Evolutionary conservation across 2,888 invertebrate species (phyloP).

Genomic region (Gastracanthus pulcherrimus): DNA sequence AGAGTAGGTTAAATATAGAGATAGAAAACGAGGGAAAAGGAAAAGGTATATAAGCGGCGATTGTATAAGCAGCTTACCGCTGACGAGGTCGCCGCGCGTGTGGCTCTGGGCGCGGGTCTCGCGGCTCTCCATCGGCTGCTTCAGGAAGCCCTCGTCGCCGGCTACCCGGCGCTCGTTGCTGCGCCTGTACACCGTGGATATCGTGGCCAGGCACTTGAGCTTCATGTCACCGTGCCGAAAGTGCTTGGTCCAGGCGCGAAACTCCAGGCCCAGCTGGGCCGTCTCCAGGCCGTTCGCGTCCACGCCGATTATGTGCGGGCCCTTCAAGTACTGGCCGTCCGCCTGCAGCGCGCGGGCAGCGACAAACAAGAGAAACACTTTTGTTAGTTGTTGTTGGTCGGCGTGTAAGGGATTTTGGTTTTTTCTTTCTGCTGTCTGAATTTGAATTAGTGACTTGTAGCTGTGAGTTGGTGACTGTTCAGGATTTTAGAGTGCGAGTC

Average conservation of each 20-base stretch:
- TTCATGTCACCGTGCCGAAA: constrained; percentile 91
- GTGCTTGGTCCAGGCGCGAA: constrained; percentile 88
- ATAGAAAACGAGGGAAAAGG: background rate
- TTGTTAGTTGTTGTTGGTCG: no score
- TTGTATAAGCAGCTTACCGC: constrained; percentile 33
- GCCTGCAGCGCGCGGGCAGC: constrained; percentile 58
- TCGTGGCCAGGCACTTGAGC: constrained; percentile 92
- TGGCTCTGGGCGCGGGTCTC: constrained; percentile 72
- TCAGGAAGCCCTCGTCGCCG: constrained; percentile 80
- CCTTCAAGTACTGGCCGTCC: constrained; percentile 67
- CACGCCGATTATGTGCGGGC: constrained; percentile 78
- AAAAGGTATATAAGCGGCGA: background rate
- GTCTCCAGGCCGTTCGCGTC: constrained; percentile 84
- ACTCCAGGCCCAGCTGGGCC: constrained; percentile 87
- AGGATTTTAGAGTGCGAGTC: no score
- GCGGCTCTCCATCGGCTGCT: constrained; percentile 72
- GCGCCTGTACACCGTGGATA: constrained; percentile 90
- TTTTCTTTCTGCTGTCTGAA: no score
- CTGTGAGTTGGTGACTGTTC: no score
- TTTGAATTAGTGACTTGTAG: no score
- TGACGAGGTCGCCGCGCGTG: constrained; percentile 65
- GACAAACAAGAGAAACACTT: no score
- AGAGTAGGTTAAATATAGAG: no score
- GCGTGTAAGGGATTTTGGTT: no score
- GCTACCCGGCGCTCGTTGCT: constrained; percentile 92